Evolutionary conservation across 2,113 vertebrate species (phyloP), one percentile per base, ranked within the genome.

Genomic region (Seriola aureovittata): DNA sequence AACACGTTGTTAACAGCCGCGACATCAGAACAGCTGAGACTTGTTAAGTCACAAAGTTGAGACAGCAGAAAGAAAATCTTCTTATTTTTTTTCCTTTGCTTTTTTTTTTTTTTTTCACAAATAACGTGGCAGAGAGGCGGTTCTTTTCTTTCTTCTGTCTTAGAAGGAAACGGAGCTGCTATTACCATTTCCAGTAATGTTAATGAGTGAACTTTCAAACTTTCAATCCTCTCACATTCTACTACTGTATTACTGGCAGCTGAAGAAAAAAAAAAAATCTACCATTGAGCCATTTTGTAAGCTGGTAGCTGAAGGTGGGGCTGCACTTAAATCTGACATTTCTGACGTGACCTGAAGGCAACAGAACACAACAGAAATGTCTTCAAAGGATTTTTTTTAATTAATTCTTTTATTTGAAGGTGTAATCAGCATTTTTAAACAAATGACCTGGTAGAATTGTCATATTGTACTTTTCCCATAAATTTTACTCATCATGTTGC

Each of bases 21-120:
- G 42, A 54, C 44, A 78, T 63, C 46, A 34, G 9, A 75, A 25
- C 73, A 84, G 78, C 65, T 68, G 78, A 71, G 0, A 40, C 36
- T 29, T 52, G 62, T 73, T 87, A 42, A 40, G 40, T 6, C 2
- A 5, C 8, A 42, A 40, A 63, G 48, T 13, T 84, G 23, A 71
- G 13, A 3, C 7, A 17, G 36, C 5, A 32, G 4, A 34, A 34
- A 48, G 65, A 48, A 40, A 3, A 11, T 3, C 19, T 52, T 52
- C 0, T n/a, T 44, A 10, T 44, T 44, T 44, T 9, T 44, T 44
- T 44, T 29, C 25, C 25, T 29, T 29, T 29, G 25, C 4, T 36
- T 52, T 52, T 52, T 50, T 19, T 23, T 23, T 50, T 50, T 29
- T 34, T 14, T 17, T 12, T 34, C 13, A 57, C 14, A 50, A 6